Conservation (phyloP, 2,888 invertebrate genomes). For the Abrostola tripartita region DNA sequence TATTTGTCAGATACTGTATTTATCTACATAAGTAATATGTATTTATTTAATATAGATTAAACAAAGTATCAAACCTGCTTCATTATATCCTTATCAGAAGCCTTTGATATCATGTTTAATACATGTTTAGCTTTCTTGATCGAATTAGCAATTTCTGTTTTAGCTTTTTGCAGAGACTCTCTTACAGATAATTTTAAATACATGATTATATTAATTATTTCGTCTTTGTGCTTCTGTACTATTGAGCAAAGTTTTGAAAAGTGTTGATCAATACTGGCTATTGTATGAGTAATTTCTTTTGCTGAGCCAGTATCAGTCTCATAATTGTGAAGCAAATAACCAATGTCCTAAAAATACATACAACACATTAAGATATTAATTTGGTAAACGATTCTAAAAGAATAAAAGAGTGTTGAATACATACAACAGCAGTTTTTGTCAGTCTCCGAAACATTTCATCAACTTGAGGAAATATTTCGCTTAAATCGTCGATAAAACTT, state of each 20-base stretch:
- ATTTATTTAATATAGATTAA: background rate
- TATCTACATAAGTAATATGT: too few relatives aligned
- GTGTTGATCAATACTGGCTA: conserved; percentile 81
- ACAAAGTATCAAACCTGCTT: conserved; percentile 65
- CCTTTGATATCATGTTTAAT: conserved; percentile 57
- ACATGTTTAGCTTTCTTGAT: conserved; percentile 70
- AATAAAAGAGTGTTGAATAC: conserved; percentile 9
- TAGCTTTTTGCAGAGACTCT: conserved; percentile 71
- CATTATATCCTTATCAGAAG: conserved; percentile 63
- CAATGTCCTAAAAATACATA: conserved; percentile 74
- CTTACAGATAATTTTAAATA: conserved; percentile 71
- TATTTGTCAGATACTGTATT: background rate
- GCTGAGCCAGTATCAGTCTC: conserved; percentile 70
- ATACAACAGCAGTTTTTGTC: conserved; percentile 82
- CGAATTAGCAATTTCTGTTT: conserved; percentile 65
- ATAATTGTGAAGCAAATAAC: conserved; percentile 74
- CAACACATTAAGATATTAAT: background rate
- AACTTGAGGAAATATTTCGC: conserved; percentile 72
- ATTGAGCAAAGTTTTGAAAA: conserved; percentile 84
- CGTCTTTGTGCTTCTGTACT: conserved; percentile 86
- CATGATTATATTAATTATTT: conserved; percentile 73
- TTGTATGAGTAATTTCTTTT: conserved; percentile 66
- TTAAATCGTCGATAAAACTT: conserved; percentile 68
- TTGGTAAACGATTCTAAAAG: background rate
- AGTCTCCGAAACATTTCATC: conserved; percentile 79